Evolutionary conservation across 2,888 invertebrate species (phyloP), one percentile per base, ranked within the genome.

Genomic region (Ctena decussata): DNA sequence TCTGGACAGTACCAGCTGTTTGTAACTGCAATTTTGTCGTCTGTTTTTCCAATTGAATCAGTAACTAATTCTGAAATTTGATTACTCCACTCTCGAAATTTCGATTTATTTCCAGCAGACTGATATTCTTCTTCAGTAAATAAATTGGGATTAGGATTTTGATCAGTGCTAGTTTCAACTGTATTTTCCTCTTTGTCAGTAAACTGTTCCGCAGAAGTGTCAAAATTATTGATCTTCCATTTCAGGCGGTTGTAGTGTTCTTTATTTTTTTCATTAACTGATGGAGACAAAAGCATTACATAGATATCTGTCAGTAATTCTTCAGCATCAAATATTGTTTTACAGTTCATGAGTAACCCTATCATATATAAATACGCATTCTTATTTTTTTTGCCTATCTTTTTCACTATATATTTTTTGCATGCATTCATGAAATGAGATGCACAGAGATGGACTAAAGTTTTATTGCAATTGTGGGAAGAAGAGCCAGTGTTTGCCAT

Each of bases 351-450:
- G 6, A 75, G 27, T 12, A 75, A 2, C 8, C 75, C 75, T 30
- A 75, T 75, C 49, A 75, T 44, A 32, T 32, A 75, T 18, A 75
- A n/a, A 21, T 24, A 75, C 2, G 21, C 2, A 30, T 53, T 30
- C 35, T 39, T 75, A 1, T 75, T 75, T 37, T 32, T 57, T 12
- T 46, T 53, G 3, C 21, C 75, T 12, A 44, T 39, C 57, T 57
- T 75, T 37, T 75, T 49, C 15, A 30, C 21, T n/a, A 57, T 32
- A 44, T 53, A 57, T 24, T 44, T 75, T n/a, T 53, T 75, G 15
- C 30, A 39, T 11, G 35, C 32, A 15, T 75, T 75, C 75, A 75
- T 75, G 57, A 75, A 75, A 35, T 75, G 75, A 32, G 46, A 44
- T 5, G 44, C 44, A 75, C 75, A 75, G 15, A 75, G 30, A 75